Conservation (phyloP, 2,113 vertebrate genomes). For the Nothobranchius furzeri region DNA sequence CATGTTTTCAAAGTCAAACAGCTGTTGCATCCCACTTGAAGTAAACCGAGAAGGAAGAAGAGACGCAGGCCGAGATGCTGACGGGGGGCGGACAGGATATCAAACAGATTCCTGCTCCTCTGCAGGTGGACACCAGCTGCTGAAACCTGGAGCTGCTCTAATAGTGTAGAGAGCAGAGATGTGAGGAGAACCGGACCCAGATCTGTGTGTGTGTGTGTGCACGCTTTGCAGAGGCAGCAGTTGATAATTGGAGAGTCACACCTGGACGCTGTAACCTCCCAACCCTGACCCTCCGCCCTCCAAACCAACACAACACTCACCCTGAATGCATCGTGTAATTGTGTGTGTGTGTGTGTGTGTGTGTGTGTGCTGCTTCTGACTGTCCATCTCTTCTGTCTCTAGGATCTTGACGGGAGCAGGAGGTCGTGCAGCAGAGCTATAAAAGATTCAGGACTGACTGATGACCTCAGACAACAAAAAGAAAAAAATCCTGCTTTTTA, state of each 20-base stretch:
- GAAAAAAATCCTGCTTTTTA: slow-evolving; percentile 22
- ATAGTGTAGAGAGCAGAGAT: slow-evolving; percentile 59
- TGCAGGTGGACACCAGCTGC: slow-evolving; percentile 65
- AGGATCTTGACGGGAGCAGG: slow-evolving; percentile 23
- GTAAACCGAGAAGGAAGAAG: slow-evolving; percentile 22
- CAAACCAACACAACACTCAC: slow-evolving; percentile 59
- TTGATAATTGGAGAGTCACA: slow-evolving; percentile 73
- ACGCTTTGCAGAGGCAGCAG: slow-evolving; percentile 38
- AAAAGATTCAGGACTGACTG: slow-evolving; percentile 64
- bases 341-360: slow-evolving; percentile 30
- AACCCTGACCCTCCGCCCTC: slow-evolving; percentile 61
- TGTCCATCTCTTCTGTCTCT: slow-evolving; percentile 18
- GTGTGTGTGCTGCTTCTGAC: slow-evolving; percentile 10
- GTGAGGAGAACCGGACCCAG: slow-evolving; percentile 32
- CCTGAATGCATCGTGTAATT: slow-evolving; percentile 23
- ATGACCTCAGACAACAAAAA: slow-evolving; percentile 53
- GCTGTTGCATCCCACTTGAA: slow-evolving; percentile 44
- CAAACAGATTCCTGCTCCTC: slow-evolving; percentile 39
- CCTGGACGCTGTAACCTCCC: slow-evolving; percentile 71
- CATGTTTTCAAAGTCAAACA: slow-evolving; percentile 66
- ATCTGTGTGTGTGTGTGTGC: slow-evolving; percentile 16
- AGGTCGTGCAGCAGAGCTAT: slow-evolving; percentile 51
- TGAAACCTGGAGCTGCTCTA: slow-evolving; percentile 46
- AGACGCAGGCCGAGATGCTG: slow-evolving; percentile 16
- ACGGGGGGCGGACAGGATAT: slow-evolving; percentile 43